Base-by-base conservation (phyloP, 2,113 vertebrate species). In the Chloroceryle aenea region DNA sequence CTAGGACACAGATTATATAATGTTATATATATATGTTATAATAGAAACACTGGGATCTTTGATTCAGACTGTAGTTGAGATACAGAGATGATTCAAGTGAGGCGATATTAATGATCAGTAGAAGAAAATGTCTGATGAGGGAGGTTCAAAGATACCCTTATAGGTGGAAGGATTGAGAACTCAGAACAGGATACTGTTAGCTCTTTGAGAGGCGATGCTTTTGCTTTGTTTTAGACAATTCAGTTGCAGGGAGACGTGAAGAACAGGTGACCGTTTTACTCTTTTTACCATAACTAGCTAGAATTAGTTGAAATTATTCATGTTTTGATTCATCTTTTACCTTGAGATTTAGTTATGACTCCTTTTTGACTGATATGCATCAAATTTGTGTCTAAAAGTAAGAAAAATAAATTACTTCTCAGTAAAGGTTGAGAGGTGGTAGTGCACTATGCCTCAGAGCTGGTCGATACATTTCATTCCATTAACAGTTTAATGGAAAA, bases 241-340 rank as follows among this genome's bases (percentile, higher is more conserved):
- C 2, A 0, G 6, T 1, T 61, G 25, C 25, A 74, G 14, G 12
- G 42, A 64, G 34, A 32, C 8, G 5, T 1, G 4, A 55, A 63
- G 12, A 73, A 21, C 15, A 59, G 32, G 23, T 55, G 27, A 42
- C 2, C 55, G 0, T 66, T 86, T 73, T 89, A 69, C 32, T 78
- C 32, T n/a, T 59, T 14, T 64, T 69, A 45, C 11, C 12, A 2
- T 74, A 53, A 53, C 13, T 53, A 77, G 13, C 30, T 69, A 66
- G 40, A 82, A 69, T 45, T 74, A 34, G 7, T 74, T 89, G 53
- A 42, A 78, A 63, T 55, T 2, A 32, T 81, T 85, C 3, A 17
- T 59, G 15, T 48, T 85, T 81, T 59, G 21, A 6, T 74, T 16
- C 1, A 0, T 64, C 27, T 83, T 79, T 85, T 48, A 27, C 29